Percentiles rank a stretch among this genome's conserved stretches.
Evolutionary conservation across 2,113 vertebrate genomes (phyloP).

Genomic region (Pedionomus torquatus): DNA sequence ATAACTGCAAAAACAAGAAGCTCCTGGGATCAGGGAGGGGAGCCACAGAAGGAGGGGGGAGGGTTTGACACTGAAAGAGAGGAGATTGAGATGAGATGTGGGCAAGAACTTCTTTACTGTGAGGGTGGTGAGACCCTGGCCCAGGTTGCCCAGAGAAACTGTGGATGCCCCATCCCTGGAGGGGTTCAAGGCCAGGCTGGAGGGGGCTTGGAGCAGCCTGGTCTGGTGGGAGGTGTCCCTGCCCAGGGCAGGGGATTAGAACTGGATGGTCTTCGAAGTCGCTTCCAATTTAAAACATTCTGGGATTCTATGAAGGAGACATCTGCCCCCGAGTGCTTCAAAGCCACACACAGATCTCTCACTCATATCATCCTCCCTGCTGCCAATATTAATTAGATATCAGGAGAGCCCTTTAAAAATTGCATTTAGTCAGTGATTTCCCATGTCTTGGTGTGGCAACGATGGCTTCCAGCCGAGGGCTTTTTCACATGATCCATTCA

Average conservation of each 20-base stretch:
- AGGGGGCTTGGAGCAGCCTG: no score
- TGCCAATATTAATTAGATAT: no score
- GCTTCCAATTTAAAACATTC: neutral
- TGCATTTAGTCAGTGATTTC: fast-evolving
- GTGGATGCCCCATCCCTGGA: no score
- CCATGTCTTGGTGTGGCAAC: fast-evolving
- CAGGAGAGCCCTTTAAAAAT: neutral
- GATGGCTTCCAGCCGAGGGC: neutral
- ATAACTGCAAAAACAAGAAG: constrained; percentile 33
- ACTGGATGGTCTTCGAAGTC: neutral
- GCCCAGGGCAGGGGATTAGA: neutral
- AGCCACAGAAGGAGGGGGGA: no score
- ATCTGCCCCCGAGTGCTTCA: neutral
- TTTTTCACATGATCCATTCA: neutral
- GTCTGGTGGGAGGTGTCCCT: neutral
- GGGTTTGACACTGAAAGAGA: no score
- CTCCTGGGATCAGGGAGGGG: neutral
- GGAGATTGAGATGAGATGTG: no score
- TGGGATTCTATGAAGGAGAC: neutral
- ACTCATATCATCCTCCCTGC: neutral
- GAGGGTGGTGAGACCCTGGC: no score
- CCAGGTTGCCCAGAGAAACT: no score
- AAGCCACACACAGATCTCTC: fast-evolving
- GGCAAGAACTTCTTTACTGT: no score
- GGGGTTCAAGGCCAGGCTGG: no score